Conservation (phyloP, 2,113 vertebrate genomes). For the Passer montanus region DNA sequence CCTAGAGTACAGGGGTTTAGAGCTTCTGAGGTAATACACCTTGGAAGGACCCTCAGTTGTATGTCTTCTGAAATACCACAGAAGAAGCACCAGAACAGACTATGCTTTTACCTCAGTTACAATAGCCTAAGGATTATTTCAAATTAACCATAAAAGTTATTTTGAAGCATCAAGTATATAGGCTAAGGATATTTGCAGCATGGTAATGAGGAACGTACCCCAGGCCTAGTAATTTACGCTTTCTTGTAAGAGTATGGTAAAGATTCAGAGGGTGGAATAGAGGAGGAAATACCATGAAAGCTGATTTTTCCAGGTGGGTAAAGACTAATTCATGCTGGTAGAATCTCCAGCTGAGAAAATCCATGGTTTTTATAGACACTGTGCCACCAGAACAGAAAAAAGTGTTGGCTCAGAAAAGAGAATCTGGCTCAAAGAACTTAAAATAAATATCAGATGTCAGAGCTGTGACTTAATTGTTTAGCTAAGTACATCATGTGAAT, state of each 20-base stretch:
- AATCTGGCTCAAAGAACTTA: constrained; percentile 62
- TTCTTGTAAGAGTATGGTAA: not conserved
- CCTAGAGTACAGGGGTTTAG: not conserved
- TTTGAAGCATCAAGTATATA: not conserved
- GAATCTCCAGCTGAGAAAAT: constrained; percentile 29
- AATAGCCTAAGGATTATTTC: not conserved
- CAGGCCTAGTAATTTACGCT: not conserved
- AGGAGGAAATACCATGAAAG: not conserved
- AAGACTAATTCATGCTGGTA: not conserved
- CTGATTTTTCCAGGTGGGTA: not conserved
- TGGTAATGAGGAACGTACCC: not conserved
- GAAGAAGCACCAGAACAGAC: not conserved
- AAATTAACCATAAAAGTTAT: not conserved
- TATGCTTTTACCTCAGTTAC: not conserved
- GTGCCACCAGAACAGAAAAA: constrained; percentile 49
- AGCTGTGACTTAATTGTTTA: constrained; percentile 72
- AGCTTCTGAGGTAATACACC: not conserved
- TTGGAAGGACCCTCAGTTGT: not conserved
- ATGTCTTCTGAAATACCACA: not conserved
- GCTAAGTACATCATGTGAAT: constrained; percentile 65
- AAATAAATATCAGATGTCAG: constrained; percentile 70
- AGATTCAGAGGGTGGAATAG: not conserved
- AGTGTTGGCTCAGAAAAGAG: constrained; percentile 1
- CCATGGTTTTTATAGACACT: not conserved
- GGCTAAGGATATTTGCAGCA: not conserved